A percentile compares a stretch with the other conserved stretches of the same genome.
These are phyloP conservation scores for Xestia ashworthii DNA, from an alignment of 2,888 invertebrate species.

Conservation along the genomic window DNA sequence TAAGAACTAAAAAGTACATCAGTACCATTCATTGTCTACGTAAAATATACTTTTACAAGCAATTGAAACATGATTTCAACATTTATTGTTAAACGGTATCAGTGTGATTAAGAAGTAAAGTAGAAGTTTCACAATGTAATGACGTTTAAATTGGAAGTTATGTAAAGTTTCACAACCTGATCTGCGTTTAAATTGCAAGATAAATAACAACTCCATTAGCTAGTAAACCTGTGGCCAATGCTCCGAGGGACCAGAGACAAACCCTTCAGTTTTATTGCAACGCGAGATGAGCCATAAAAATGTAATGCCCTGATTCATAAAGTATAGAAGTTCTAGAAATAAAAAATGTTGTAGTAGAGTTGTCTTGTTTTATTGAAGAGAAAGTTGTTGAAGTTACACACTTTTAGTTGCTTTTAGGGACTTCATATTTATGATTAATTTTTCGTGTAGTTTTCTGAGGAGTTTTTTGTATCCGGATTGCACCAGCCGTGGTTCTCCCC, in stretches of 20 bases:
- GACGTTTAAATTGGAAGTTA: background rate
- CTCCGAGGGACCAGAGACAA: conserved; percentile 33
- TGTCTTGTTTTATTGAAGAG: conserved; percentile 38
- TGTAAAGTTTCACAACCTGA: conserved; percentile 30
- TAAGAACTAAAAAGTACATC: too few relatives aligned
- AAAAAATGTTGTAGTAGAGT: conserved; percentile 58
- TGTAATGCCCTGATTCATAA: conserved; percentile 58
- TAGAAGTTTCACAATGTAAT: conserved; percentile 21
- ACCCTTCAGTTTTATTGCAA: conserved; percentile 54
- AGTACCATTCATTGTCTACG: background rate
- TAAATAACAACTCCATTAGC: conserved; percentile 2
- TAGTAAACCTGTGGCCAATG: conserved; percentile 57
- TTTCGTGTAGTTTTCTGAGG: background rate
- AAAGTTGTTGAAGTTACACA: conserved; percentile 9
- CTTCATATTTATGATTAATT: background rate
- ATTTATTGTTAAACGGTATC: too few relatives aligned
- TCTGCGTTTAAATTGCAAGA: background rate
- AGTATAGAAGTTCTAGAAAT: conserved; percentile 49
- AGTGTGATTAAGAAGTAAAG: background rate
- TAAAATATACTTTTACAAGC: background rate
- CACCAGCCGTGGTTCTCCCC: too few relatives aligned
- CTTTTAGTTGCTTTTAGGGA: background rate
- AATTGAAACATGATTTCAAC: background rate
- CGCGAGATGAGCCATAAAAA: conserved; percentile 52
- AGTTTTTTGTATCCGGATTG: too few relatives aligned